A percentile compares a stretch with the other conserved stretches of the same genome.
Evolutionary conservation across 2,113 vertebrate species (phyloP).

Genomic region (Cavia porcellus): DNA sequence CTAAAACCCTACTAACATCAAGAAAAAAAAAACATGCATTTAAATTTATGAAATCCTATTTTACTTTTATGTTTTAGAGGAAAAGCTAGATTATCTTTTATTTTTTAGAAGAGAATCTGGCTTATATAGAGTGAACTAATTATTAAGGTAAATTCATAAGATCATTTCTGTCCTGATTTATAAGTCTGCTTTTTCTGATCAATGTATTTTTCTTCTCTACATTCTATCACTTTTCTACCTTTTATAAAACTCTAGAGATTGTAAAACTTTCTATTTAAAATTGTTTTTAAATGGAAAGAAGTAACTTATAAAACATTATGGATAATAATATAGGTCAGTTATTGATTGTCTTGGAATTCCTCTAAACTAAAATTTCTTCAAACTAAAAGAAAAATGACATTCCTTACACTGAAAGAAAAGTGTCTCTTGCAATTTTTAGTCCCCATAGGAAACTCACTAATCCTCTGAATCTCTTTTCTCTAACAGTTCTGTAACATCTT

Average conservation of each 20-base stretch:
- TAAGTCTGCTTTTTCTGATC: neutral
- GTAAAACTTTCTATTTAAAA: neutral
- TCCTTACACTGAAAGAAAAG: slow-evolving; percentile 15
- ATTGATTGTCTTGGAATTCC: neutral
- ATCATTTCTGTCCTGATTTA: slow-evolving; percentile 12
- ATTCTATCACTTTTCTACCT: neutral
- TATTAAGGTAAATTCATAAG: slow-evolving; percentile 17
- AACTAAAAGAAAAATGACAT: slow-evolving; percentile 10
- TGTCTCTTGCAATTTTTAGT: neutral
- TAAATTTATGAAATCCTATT: neutral
- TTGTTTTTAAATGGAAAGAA: neutral
- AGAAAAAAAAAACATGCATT: neutral
- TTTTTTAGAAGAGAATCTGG: neutral
- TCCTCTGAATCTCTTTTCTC: slow-evolving; percentile 8
- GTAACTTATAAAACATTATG: neutral
- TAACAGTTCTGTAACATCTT: slow-evolving; percentile 49
- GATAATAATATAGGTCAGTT: neutral
- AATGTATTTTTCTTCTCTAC: slow-evolving; percentile 3
- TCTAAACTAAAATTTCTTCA: slow-evolving; percentile 33
- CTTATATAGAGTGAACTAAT: slow-evolving; percentile 23
- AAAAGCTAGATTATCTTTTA: neutral
- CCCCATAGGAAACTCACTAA: slow-evolving; percentile 18
- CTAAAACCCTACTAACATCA: neutral
- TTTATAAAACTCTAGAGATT: neutral
- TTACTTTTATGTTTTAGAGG: neutral